Conservation (phyloP, 2,888 invertebrate species). For the Drosophila merina region DNA sequence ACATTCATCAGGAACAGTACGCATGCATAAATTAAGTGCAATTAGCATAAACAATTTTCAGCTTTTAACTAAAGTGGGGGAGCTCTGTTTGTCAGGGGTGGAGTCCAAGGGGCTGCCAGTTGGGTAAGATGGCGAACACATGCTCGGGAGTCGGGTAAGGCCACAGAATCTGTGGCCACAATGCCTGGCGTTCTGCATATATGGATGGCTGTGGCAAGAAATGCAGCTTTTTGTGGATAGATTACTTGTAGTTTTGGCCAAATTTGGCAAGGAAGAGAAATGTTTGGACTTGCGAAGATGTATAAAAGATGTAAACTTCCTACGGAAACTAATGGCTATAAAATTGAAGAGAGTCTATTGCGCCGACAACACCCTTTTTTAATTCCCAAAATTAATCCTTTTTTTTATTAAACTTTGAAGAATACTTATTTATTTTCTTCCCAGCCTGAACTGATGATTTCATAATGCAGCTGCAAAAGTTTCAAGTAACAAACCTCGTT, state of each 20-base stretch:
- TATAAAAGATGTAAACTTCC: not conserved
- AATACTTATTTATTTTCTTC: not conserved
- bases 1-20: constrained; percentile 36
- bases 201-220: constrained; percentile 31
- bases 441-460: constrained; percentile 47
- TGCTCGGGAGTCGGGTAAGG: constrained; percentile 35
- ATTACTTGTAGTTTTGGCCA: constrained; percentile 32
- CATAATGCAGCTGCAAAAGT: constrained; percentile 69
- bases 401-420: not conserved
- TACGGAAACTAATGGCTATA: not conserved
- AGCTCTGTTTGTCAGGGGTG: constrained; percentile 4
- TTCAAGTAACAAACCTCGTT: constrained; percentile 46
- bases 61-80: constrained; percentile 56
- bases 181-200: constrained; percentile 29
- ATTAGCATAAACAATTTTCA: constrained; percentile 79
- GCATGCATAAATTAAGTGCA: constrained; percentile 78
- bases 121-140: constrained; percentile 26
- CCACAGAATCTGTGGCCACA: constrained; percentile 38
- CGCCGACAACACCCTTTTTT: not conserved
- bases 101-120: not conserved
- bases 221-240: constrained; percentile 39
- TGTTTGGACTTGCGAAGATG: not conserved
- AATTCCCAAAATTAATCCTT: not conserved
- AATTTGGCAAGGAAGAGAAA: constrained; percentile 24
- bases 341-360: not conserved